phyloP scores from a whole-genome alignment of 2,113 vertebrate genomes.

The Nestor notabilis region DNA sequence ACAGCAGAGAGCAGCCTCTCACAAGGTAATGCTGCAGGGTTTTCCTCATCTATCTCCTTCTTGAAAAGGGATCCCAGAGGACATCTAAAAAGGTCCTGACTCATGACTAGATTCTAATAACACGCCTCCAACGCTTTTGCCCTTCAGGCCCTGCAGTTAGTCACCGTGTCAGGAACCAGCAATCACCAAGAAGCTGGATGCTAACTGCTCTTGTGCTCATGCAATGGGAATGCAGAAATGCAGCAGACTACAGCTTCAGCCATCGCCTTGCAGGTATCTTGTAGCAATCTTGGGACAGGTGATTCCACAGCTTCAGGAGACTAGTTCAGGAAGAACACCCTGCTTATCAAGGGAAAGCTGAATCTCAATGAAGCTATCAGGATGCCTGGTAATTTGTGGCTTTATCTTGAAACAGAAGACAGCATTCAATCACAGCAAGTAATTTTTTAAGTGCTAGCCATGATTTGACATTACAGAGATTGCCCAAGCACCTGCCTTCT shows the following conservation, averaged over 20 bases:
- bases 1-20: background rate
- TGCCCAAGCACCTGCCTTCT: background rate
- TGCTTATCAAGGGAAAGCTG: background rate
- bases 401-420: background rate
- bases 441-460: background rate
- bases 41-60: background rate
- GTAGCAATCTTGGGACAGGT: background rate
- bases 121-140: background rate
- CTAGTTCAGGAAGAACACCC: background rate
- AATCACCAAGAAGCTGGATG: too few species aligned
- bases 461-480: background rate
- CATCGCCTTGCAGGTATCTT: background rate
- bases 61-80: background rate
- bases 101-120: background rate
- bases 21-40: background rate
- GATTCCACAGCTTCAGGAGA: background rate
- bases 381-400: background rate
- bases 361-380: background rate
- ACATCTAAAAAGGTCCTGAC: background rate
- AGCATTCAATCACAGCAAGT: background rate
- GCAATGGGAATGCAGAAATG: background rate
- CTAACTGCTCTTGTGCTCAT: fast-evolving
- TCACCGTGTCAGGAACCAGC: background rate
- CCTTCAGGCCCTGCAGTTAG: background rate
- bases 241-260: background rate